Evolutionary conservation across 2,113 vertebrate species (phyloP).

Genomic region (Heterotis niloticus): DNA sequence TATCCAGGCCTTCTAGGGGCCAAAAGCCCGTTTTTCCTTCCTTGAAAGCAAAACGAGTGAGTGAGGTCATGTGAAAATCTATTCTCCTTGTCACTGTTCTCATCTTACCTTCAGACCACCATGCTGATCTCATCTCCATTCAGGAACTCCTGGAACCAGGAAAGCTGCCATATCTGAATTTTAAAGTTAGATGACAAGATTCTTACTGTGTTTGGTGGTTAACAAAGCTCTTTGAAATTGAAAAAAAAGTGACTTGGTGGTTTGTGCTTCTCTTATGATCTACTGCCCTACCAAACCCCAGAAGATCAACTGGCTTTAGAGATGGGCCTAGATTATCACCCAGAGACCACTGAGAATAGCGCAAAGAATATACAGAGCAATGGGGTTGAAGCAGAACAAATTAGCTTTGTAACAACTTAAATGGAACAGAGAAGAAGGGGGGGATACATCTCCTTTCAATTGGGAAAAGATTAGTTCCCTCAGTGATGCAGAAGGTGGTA

Average conservation of each 20-base stretch:
- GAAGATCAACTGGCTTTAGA: background rate
- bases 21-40: too few relatives aligned
- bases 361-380: background rate
- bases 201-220: background rate
- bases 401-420: background rate
- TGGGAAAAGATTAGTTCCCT: too few relatives aligned
- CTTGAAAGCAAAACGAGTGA: background rate
- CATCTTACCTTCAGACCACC: background rate
- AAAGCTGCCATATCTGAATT: too few relatives aligned
- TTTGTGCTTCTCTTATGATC: too few relatives aligned
- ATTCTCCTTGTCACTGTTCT: background rate
- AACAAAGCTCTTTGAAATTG: background rate
- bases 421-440: background rate
- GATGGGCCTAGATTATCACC: background rate
- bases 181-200: background rate
- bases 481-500: too few relatives aligned
- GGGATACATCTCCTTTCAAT: too few relatives aligned
- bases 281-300: background rate
- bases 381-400: background rate
- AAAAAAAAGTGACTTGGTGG: too few relatives aligned
- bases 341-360: too few relatives aligned
- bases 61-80: background rate
- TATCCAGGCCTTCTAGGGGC: background rate
- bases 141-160: too few relatives aligned
- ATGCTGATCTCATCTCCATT: too few relatives aligned